A percentile compares a stretch with the other conserved stretches of the same genome.
These are phyloP conservation scores for Hyppa rectilinea DNA, from an alignment of 2,888 invertebrate species.

Conservation along the genomic window DNA sequence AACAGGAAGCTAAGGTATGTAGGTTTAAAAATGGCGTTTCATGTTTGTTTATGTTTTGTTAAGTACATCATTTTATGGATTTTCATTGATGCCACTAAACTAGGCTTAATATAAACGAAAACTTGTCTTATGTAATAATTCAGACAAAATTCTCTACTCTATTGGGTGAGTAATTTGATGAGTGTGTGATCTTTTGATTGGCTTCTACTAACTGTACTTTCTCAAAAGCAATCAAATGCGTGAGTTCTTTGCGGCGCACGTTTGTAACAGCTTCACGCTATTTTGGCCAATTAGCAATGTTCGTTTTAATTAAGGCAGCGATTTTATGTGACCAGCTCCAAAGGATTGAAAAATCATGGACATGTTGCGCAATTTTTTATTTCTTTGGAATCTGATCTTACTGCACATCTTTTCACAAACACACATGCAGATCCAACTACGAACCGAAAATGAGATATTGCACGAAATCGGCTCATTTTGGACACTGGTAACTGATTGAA, in stretches of 20 bases:
- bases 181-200: conserved; percentile 6
- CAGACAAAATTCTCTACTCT: conserved; percentile 11
- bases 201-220: conserved; percentile 25
- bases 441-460: neutral
- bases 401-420: conserved; percentile 35
- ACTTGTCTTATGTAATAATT: conserved; percentile 16
- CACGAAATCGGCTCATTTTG: neutral
- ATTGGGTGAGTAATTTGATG: conserved; percentile 11
- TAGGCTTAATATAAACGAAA: conserved; percentile 16
- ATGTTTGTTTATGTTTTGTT: conserved; percentile 44
- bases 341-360: conserved; percentile 28
- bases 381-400: conserved; percentile 19
- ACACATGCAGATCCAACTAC: conserved; percentile 29
- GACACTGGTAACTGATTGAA: neutral
- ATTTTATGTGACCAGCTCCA: conserved; percentile 4
- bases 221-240: conserved; percentile 20
- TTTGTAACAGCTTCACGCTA: conserved; percentile 46
- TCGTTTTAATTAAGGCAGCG: conserved; percentile 24
- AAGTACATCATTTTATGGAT: conserved; percentile 26
- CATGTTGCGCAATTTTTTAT: neutral
- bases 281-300: conserved; percentile 26
- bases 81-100: conserved; percentile 32
- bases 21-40: conserved; percentile 56
- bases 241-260: conserved; percentile 28
- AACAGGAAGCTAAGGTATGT: conserved; percentile 89